Evolutionary conservation across 2,113 vertebrate species (phyloP), one percentile per base, ranked within the genome.

Genomic region (Microtus ochrogaster): DNA sequence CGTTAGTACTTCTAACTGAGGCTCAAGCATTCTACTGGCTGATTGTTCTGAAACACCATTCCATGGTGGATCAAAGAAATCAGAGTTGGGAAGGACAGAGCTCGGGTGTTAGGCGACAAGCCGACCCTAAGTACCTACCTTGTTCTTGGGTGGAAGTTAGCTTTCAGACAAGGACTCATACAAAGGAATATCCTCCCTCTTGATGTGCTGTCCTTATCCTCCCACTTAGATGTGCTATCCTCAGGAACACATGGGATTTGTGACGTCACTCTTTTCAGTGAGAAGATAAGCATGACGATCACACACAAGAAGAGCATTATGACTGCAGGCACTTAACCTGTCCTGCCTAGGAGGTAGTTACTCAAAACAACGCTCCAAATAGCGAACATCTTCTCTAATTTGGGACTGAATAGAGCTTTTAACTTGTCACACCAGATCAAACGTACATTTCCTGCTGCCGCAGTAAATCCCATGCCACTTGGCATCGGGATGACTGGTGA

Each of bases 361-460:
- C 52, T 68, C 33, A 70, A 87, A 92, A 88, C 7, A 30, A 24
- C 13, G 21, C 11, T 39, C 30, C n/a, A 90, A 84, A 86, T 44
- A 85, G 49, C 44, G 73, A 95, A 52, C n/a, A 52, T 39, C n/a
- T 95, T 96, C 83, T 92, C 11, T 24, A 81, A 90, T 0, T 13
- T 39, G n/a, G 74, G 61, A 65, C 21, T 65, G 89, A 92, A 87
- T 11, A 63, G 55, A 65, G 39, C 47, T 87, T 94, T 73, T 61
- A 55, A 13, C 41, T 55, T 55, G 83, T 91, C 49, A 90, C 10
- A n/a, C 28, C 33, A 47, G 81, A 72, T 86, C 81, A 82, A 41
- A 92, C 94, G 30, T 93, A 47, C 61, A 87, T 96, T 92, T 91
- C 77, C 55, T 94, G 55, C 92, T 63, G 92, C 89, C 91, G 39